phyloP scores from a whole-genome alignment of 2,888 invertebrate species.

The Chromoteleia sp. region DNA sequence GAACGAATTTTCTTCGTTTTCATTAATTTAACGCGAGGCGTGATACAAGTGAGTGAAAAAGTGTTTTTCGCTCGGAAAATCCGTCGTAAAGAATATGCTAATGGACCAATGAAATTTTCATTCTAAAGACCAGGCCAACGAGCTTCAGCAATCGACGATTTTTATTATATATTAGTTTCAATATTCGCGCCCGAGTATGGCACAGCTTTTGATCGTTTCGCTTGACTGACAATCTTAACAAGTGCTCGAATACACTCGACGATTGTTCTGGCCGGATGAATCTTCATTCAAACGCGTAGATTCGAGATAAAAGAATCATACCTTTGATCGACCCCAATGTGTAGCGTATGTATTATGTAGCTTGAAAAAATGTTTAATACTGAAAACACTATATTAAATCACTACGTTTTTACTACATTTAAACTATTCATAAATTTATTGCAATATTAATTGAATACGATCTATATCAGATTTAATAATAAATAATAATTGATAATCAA shows the following conservation, averaged over 20 bases:
- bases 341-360: background rate
- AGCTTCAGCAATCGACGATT: background rate
- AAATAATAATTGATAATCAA: no score
- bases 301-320: slow-evolving; percentile 27
- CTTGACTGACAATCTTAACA: slow-evolving; percentile 13
- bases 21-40: background rate
- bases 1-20: background rate
- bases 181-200: background rate
- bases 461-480: no score
- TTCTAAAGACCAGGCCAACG: no score
- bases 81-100: no score
- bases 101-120: no score
- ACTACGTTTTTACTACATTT: background rate
- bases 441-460: no score
- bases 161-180: slow-evolving; percentile 2
- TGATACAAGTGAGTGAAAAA: background rate
- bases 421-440: no score
- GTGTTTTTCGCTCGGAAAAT: background rate
- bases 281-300: slow-evolving; percentile 9
- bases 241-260: slow-evolving; percentile 11
- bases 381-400: background rate
- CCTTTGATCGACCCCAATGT: slow-evolving; percentile 9
- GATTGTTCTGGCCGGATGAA: background rate
- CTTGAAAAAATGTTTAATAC: background rate
- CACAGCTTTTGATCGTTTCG: background rate